Percentiles rank a stretch among this genome's conserved stretches.
Conservation (phyloP, 1,140 invertebrate species). For the Coelopa frigida region DNA sequence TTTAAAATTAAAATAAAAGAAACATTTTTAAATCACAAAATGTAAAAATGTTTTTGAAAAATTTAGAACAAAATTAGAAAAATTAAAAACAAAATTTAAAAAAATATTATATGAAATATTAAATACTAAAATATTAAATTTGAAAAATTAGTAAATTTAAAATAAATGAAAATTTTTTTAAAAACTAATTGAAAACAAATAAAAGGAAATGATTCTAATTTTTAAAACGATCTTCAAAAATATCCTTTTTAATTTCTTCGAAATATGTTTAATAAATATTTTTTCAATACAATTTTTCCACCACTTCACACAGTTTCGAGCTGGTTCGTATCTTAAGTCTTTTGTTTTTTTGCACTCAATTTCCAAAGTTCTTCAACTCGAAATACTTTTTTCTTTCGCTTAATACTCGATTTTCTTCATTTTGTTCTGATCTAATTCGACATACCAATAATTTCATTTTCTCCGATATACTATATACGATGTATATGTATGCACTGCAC, state of each 20-base stretch:
- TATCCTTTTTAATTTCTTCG: not conserved
- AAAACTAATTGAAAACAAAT: not conserved
- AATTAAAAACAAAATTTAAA: too few species aligned
- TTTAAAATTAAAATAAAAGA: too few species aligned
- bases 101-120: not conserved
- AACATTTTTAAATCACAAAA: too few species aligned
- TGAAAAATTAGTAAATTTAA: not conserved
- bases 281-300: not conserved
- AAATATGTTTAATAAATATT: not conserved
- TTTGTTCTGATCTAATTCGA: conserved; percentile 12
- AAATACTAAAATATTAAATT: not conserved
- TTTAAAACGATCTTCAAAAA: not conserved
- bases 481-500: not conserved
- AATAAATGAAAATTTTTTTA: not conserved
- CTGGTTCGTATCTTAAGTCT: conserved; percentile 8
- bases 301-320: too few species aligned
- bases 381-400: conserved; percentile 2
- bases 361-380: not conserved
- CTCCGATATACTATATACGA: conserved; percentile 2
- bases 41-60: too few species aligned
- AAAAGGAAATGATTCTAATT: not conserved
- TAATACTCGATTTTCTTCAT: conserved; percentile 18
- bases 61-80: too few species aligned
- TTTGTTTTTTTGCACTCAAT: too few species aligned
- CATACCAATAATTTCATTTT: conserved; percentile 21